Evolutionary conservation across 2,888 invertebrate species (phyloP).

Genomic region (Orchesella flavescens): DNA sequence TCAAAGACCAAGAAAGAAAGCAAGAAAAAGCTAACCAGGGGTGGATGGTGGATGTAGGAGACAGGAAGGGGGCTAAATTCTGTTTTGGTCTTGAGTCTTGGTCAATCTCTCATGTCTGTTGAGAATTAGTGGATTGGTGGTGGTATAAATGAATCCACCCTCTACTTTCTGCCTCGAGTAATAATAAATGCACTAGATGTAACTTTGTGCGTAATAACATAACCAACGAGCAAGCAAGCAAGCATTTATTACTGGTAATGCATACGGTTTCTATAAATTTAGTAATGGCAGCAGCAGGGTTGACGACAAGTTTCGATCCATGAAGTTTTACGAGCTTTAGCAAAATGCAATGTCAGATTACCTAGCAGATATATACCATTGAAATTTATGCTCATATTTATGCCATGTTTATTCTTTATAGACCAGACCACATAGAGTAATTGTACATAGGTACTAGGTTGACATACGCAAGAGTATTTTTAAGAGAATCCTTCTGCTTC

Average conservation of each 20-base stretch:
- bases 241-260: constrained; percentile 41
- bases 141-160: constrained; percentile 27
- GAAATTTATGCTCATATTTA: background rate
- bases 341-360: no score
- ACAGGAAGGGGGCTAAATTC: constrained; percentile 27
- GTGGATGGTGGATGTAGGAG: constrained; percentile 24
- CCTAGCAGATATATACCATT: background rate
- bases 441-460: background rate
- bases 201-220: no score
- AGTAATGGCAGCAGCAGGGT: constrained; percentile 18
- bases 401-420: background rate
- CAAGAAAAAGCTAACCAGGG: constrained; percentile 19
- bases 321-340: no score
- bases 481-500: background rate
- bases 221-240: no score
- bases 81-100: constrained; percentile 51
- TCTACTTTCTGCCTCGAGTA: constrained; percentile 30
- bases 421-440: background rate
- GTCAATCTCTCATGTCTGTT: constrained; percentile 42
- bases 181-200: background rate
- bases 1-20: constrained; percentile 36
- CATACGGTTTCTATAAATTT: constrained; percentile 17
- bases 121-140: constrained; percentile 54
- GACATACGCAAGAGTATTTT: background rate
- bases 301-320: constrained; percentile 18